Evolutionary conservation across 2,797 vertebrate genomes (phyloP).

Genomic region (Oreochromis mossambicus): DNA sequence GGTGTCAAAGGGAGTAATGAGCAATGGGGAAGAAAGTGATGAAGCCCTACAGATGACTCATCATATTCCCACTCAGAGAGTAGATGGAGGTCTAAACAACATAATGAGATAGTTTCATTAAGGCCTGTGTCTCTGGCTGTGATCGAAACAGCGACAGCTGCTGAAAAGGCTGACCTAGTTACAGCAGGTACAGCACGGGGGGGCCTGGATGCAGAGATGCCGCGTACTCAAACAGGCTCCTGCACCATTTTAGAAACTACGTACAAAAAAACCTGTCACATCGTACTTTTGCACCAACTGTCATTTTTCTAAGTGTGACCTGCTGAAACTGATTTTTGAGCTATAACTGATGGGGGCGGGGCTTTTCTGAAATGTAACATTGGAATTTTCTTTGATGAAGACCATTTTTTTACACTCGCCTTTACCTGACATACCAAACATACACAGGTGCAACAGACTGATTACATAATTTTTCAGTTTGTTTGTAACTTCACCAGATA

Average conservation of each 20-base stretch:
- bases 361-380: background rate
- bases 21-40: slow-evolving; percentile 13
- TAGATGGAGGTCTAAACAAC: slow-evolving; percentile 29
- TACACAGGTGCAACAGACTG: background rate
- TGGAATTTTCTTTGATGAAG: background rate
- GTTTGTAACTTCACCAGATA: background rate
- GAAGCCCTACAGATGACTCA: slow-evolving; percentile 39
- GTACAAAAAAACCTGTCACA: background rate
- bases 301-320: background rate
- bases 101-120: slow-evolving; percentile 45
- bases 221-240: background rate
- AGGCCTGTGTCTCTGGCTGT: slow-evolving; percentile 1
- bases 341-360: accelerated
- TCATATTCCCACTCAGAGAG: slow-evolving; percentile 36
- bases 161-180: slow-evolving; percentile 34
- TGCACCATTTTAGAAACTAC: background rate
- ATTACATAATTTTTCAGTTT: background rate
- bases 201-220: background rate
- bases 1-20: slow-evolving; percentile 43
- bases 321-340: background rate
- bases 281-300: background rate
- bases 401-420: background rate
- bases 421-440: background rate
- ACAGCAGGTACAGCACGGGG: slow-evolving; percentile 12
- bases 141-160: slow-evolving; percentile 36